phyloP scores from a whole-genome alignment of 2,113 vertebrate species.

The Apus apus region DNA sequence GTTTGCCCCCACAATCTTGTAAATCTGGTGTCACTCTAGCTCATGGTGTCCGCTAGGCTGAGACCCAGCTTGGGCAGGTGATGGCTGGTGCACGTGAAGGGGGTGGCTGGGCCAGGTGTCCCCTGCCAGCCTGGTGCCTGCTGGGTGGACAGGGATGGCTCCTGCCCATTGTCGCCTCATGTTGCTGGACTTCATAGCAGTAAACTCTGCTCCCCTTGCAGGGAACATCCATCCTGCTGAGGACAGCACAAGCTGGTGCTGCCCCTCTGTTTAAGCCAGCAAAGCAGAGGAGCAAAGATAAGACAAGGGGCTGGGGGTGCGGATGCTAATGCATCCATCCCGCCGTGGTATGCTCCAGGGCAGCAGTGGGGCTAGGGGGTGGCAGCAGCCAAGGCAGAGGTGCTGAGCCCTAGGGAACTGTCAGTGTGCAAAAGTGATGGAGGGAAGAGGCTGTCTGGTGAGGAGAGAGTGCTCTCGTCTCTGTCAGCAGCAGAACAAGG shows the following conservation, averaged over 20 bases:
- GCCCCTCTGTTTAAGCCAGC: rapidly evolving
- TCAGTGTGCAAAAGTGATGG: rapidly evolving
- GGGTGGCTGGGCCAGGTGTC: not conserved
- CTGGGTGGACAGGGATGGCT: not conserved
- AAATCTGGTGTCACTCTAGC: not conserved
- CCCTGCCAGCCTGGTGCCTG: not conserved
- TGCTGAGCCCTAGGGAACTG: not conserved
- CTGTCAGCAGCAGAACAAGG: not conserved
- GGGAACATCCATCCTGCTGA: rapidly evolving
- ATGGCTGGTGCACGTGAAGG: not conserved
- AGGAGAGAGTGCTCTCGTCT: rapidly evolving
- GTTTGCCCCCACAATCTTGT: not conserved
- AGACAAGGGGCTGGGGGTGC: not conserved
- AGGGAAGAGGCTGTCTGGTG: not conserved
- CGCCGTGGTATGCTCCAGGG: not conserved
- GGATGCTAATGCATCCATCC: not conserved
- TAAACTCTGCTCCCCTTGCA: too few relatives aligned
- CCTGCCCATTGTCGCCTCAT: rapidly evolving
- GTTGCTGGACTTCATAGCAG: rapidly evolving
- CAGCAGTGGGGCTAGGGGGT: not conserved
- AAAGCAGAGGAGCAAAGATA: not conserved
- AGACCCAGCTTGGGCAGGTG: not conserved
- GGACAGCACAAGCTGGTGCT: rapidly evolving
- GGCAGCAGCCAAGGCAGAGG: rapidly evolving
- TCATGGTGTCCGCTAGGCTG: not conserved